Base-by-base conservation (phyloP, 30 jellyfish, hydroid and myxozoan species). In the Pseudorhiza aurosa region DNA sequence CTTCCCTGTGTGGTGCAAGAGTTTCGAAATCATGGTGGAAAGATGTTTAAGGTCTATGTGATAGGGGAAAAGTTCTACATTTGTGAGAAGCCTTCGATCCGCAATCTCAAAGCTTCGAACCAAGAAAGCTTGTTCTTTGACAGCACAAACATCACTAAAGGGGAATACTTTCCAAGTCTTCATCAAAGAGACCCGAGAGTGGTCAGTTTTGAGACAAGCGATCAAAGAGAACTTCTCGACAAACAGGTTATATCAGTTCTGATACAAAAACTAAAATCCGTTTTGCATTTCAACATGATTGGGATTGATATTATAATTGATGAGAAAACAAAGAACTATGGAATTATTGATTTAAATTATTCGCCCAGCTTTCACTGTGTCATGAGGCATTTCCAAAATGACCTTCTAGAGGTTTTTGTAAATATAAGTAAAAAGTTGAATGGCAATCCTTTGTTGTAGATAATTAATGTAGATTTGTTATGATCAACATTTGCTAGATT, bases 361-460 rank as follows among this genome's bases (percentile, higher is more conserved):
- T 71, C 95, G 44, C 99, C 99, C 17, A 83, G 99, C 39, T 94
- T 73, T 58, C 93, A 88, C 58, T 97, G 99, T 32, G 97, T 87
- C 22, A 36, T 93, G 85, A 24, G 83, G 9, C 94, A 79, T 40
- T 93, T 93, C 70, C 96, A 94, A 17, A 58, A 32, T 18, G 99
- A 93, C 63, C 65, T 93, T 18, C 69, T 62, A 33, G 81, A 63
- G 45, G 76, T 85, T 30, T 65, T 85, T 33, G 51, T 58, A 6
- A 75, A 75, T 35, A 75, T 82, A 7, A 71, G 87, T 42, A 82
- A 60, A 35, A 81, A 65, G 10, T 72, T 72, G 29, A 72, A 53
- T 24, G 22, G 64, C 7, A 35, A 36, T 25, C 22, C 32, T 19
- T 17, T 15, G 32, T 35, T 35, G 26, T 44, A 33, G 49, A 33